Base-by-base conservation (phyloP, 2,888 invertebrate genomes). In the Physocephala rufipes region DNA sequence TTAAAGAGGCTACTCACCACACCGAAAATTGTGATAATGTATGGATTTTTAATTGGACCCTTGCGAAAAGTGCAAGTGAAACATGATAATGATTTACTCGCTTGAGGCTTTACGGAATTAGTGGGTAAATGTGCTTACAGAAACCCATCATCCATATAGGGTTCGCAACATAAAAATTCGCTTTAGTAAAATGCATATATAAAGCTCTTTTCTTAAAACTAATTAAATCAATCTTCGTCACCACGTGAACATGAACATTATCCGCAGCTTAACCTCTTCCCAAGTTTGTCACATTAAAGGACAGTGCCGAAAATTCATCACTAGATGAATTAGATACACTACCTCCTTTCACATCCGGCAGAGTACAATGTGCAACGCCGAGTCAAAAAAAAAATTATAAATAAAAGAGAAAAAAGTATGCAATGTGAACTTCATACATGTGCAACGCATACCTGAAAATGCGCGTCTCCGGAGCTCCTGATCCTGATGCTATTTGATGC, bases 281-380 rank as follows among this genome's bases (percentile, higher is more conserved):
- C 66, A 26, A 51, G 53, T 66, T 51, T 53, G 53, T 66, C 66
- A 53, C 63, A 45, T 63, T 26, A 63, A 63, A 63, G 45, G 47
- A 36, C 26, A 51, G 30, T 15, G 53, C 28, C 66, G 24, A 58
- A 53, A 53, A 30, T 43, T 9, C 36, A 36, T 9, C 36, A 9
- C n/a, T n/a, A n/a, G n/a, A n/a, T n/a, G n/a, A n/a, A n/a, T n/a
- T n/a, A 9, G 36, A 4, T 36, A 9, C 36, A 36, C 36, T 36
- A 36, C 4, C 4, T 7, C 36, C 36, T 7, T 9, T 9, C 36
- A 9, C 36, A 36, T 36, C 36, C 36, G 36, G n/a, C n/a, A n/a
- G n/a, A n/a, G n/a, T n/a, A 36, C 4, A 36, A 36, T 9, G 53
- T 53, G 36, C 36, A n/a, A n/a, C 36, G 9, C 21, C 51, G 19